Conservation (phyloP, 2,113 vertebrate genomes). For the Alosa alosa region DNA sequence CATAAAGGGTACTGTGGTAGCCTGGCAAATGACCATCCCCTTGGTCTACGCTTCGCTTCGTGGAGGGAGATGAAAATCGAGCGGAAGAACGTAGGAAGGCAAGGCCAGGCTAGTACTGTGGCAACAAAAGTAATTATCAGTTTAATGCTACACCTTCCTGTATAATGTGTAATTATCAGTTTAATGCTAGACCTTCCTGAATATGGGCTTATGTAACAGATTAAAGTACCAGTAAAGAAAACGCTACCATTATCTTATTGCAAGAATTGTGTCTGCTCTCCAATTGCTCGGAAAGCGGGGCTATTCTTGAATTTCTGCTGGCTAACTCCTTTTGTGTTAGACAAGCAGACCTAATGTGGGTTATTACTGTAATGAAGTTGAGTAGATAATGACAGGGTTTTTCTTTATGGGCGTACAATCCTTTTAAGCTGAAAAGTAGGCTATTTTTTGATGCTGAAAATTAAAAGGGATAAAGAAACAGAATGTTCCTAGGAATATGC, state of each 20-base stretch:
- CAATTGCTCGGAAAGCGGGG: background rate
- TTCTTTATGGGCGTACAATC: background rate
- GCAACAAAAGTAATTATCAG: too few species aligned
- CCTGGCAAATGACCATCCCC: too few species aligned
- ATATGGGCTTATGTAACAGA: background rate
- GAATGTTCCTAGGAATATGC: background rate
- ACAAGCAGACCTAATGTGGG: background rate
- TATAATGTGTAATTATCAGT: background rate
- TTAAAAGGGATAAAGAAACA: background rate
- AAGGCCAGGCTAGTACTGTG: too few species aligned
- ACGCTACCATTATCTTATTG: background rate
- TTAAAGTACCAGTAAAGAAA: background rate
- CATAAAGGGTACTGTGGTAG: too few species aligned
- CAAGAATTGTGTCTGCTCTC: background rate
- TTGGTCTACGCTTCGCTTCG: too few species aligned
- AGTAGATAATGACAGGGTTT: slow-evolving; percentile 2
- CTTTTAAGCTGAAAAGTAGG: background rate
- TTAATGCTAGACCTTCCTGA: background rate
- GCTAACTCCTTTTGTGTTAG: background rate
- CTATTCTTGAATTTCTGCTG: background rate
- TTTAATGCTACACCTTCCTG: too few species aligned
- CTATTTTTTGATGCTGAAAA: background rate
- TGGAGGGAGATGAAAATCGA: too few species aligned
- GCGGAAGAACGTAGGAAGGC: too few species aligned
- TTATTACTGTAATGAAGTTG: background rate